Conservation (phyloP, 2,797 vertebrate genomes). For the Sebastes hubbsi region DNA sequence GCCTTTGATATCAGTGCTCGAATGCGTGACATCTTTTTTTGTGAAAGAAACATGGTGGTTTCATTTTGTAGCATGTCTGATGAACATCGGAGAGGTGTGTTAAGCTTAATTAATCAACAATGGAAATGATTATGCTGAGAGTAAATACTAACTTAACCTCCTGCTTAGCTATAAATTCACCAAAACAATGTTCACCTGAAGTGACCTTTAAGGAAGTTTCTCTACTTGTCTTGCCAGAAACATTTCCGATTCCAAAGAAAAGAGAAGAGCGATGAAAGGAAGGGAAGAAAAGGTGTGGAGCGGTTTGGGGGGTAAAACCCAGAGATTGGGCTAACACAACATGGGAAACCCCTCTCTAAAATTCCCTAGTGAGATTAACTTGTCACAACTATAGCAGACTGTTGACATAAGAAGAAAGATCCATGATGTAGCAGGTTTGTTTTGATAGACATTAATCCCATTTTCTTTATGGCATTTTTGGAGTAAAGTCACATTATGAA, state of each 20-base stretch:
- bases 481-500: constrained; percentile 5
- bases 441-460: constrained; percentile 32
- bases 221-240: background rate
- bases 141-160: background rate
- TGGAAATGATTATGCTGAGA: background rate
- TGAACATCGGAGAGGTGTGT: background rate
- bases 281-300: constrained; percentile 36
- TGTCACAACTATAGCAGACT: constrained; percentile 26
- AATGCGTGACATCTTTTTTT: background rate
- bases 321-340: constrained; percentile 27
- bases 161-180: background rate
- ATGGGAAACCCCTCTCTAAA: constrained; percentile 57
- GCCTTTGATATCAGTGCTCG: constrained; percentile 28
- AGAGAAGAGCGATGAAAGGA: constrained; percentile 11
- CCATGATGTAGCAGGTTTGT: constrained; percentile 29
- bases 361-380: constrained; percentile 51
- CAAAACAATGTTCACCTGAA: constrained; percentile 21
- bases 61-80: background rate
- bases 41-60: background rate
- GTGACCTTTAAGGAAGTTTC: constrained; percentile 1
- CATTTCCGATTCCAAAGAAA: constrained; percentile 2
- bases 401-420: constrained; percentile 29
- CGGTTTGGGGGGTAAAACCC: constrained; percentile 43
- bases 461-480: constrained; percentile 22
- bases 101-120: background rate